These are phyloP conservation scores for Erpornis zantholeuca DNA, from an alignment of 2,113 vertebrate species.

Conservation along the genomic window DNA sequence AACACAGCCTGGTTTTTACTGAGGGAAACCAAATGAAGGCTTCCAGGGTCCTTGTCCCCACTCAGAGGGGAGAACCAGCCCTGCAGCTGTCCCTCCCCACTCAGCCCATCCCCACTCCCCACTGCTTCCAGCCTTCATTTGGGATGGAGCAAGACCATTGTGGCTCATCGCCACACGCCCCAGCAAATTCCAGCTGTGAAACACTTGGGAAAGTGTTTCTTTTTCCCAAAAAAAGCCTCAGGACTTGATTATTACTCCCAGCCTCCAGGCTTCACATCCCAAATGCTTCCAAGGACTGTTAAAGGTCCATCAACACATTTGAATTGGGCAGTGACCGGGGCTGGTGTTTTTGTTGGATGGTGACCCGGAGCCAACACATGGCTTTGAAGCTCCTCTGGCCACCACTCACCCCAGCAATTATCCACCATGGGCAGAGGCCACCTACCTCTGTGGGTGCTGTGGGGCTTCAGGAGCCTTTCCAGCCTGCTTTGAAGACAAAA, in stretches of 20 bases:
- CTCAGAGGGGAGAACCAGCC: neutral
- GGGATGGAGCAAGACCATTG: neutral
- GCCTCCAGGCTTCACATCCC: neutral
- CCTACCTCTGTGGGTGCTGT: neutral
- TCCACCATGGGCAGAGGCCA: neutral
- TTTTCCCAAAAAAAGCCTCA: neutral
- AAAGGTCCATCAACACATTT: neutral
- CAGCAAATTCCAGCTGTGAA: neutral
- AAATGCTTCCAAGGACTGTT: neutral
- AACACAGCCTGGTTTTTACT: neutral
- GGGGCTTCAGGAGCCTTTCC: neutral
- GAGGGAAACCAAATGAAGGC: neutral
- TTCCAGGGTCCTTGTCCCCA: neutral
- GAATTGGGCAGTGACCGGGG: neutral
- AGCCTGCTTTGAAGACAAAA: neutral
- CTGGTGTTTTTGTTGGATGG: neutral
- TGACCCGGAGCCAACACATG: rapidly evolving
- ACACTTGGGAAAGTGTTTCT: neutral
- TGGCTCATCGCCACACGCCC: neutral
- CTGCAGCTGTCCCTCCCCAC: neutral
- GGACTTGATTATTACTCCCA: neutral
- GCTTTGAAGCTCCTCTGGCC: neutral
- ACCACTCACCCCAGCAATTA: neutral
- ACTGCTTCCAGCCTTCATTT: neutral
- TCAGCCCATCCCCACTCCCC: neutral